Percentiles rank a stretch among this genome's conserved stretches.
Conservation (phyloP, 2,888 invertebrate species). For the Caradrina kadenii region DNA sequence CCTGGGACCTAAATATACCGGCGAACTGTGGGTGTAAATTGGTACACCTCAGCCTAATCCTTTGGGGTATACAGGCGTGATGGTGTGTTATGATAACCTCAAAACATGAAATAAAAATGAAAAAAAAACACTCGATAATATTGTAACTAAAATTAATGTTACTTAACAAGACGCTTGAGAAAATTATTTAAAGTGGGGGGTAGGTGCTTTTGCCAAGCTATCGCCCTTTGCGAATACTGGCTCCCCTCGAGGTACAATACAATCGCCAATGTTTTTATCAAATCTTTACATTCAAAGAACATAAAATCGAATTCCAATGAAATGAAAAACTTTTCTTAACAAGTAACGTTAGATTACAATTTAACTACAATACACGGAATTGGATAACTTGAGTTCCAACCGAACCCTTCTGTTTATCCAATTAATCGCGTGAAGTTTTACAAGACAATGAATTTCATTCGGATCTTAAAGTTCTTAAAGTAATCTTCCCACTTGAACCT, state of each 20-base stretch:
- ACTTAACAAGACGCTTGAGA: neutral
- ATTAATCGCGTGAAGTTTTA: conserved; percentile 74
- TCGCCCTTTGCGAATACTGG: too few species aligned
- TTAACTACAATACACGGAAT: conserved; percentile 53
- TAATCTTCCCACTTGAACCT: conserved; percentile 69
- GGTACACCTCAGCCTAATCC: too few species aligned
- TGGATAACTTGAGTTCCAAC: conserved; percentile 65
- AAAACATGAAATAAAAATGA: too few species aligned
- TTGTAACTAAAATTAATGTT: too few species aligned
- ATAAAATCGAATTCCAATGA: conserved; percentile 16
- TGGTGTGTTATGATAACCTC: too few species aligned
- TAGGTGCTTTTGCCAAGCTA: too few species aligned
- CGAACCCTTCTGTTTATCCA: conserved; percentile 72
- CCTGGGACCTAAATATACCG: too few species aligned
- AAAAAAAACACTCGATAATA: too few species aligned
- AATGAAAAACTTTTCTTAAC: conserved; percentile 30
- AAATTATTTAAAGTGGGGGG: neutral
- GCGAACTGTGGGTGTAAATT: too few species aligned
- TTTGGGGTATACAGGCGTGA: too few species aligned
- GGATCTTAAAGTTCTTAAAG: conserved; percentile 73
- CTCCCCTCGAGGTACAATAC: neutral
- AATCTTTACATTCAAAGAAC: neutral
- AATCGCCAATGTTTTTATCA: neutral
- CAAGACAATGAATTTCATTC: conserved; percentile 75
- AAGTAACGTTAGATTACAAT: conserved; percentile 45